phyloP scores from a whole-genome alignment of 2,797 vertebrate species.

The Sus cebifrons region DNA sequence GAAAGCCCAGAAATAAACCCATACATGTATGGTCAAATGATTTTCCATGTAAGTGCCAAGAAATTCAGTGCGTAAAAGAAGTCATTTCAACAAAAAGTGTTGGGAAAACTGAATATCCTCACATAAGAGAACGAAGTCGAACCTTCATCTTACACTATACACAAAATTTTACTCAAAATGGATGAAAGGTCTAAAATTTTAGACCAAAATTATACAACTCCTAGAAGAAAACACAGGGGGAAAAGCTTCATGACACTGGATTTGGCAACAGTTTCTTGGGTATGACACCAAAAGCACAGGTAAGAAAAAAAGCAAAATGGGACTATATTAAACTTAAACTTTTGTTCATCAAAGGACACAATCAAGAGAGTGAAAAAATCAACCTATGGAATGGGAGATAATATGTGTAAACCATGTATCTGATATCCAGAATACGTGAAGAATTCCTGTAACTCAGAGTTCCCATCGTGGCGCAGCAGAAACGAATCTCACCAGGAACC shows the following conservation, averaged over 20 bases:
- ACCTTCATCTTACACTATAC: not conserved
- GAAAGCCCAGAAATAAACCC: not conserved
- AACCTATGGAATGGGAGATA: not conserved
- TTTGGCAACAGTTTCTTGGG: not conserved
- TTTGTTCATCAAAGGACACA: not conserved
- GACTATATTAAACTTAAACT: not conserved
- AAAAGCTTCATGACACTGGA: not conserved
- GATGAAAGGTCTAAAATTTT: not conserved
- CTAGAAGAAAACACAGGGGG: not conserved
- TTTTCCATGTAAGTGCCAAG: not conserved
- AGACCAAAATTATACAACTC: not conserved
- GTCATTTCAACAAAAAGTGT: not conserved
- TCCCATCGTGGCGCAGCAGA: no score
- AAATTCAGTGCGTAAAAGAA: not conserved
- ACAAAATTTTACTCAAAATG: not conserved
- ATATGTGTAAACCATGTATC: constrained; percentile 1
- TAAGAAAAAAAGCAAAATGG: not conserved
- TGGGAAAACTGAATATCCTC: not conserved
- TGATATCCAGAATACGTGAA: not conserved
- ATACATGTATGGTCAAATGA: not conserved
- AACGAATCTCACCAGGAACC: no score
- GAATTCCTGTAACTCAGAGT: not conserved
- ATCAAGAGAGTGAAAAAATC: constrained; percentile 11
- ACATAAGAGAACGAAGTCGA: not conserved
- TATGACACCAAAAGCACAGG: not conserved